Conservation (phyloP, 2,113 vertebrate genomes). For the Cochlearius cochlearius region DNA sequence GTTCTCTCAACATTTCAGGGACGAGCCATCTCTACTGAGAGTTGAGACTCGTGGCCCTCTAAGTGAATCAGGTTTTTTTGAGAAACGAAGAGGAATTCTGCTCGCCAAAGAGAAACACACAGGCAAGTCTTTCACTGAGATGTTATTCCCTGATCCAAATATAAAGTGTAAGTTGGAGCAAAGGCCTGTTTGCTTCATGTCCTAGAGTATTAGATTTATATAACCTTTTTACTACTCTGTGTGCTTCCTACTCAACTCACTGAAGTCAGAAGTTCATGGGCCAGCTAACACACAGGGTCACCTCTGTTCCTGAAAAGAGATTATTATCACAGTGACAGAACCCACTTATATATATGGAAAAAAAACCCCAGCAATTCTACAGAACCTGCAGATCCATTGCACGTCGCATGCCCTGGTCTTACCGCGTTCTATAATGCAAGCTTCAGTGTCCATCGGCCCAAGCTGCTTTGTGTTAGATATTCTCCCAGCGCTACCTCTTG, state of each 20-base stretch:
- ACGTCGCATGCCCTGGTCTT: not conserved
- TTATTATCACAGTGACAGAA: not conserved
- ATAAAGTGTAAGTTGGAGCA: not conserved
- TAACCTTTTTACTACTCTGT: not conserved
- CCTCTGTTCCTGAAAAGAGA: not conserved
- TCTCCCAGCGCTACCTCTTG: not conserved
- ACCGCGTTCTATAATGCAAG: not conserved
- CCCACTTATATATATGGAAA: too few species aligned
- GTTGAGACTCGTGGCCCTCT: not conserved
- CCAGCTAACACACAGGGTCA: not conserved
- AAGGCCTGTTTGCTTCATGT: not conserved
- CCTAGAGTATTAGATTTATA: not conserved
- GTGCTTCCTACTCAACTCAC: not conserved
- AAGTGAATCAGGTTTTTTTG: not conserved
- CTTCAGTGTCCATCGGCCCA: not conserved
- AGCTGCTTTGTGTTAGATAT: not conserved
- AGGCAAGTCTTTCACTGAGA: not conserved
- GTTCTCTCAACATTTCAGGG: not conserved
- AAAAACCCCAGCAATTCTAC: not conserved
- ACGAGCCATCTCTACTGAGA: not conserved
- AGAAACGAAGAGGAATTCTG: not conserved
- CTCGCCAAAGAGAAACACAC: not conserved
- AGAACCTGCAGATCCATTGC: not conserved
- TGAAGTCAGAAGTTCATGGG: not conserved
- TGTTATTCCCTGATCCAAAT: not conserved